Conservation (phyloP, 2,888 invertebrate genomes). For the Idaea aversata region DNA sequence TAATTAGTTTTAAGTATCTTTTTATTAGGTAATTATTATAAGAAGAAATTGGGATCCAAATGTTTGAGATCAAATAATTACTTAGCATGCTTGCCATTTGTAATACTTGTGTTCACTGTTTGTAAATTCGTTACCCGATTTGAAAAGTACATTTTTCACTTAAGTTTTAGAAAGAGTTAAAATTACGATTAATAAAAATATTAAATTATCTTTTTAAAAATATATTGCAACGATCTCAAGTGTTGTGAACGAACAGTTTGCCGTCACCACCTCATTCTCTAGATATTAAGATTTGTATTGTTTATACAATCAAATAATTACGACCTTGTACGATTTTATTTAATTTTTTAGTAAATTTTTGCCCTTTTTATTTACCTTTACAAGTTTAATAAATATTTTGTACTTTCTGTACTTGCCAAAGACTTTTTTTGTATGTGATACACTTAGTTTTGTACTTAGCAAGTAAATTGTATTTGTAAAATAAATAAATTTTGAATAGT, state of each 20-base stretch:
- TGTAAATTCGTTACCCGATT: background rate
- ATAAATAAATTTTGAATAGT: slow-evolving; percentile 45
- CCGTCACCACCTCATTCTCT: background rate
- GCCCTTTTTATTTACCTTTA: slow-evolving; percentile 41
- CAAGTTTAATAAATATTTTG: slow-evolving; percentile 41
- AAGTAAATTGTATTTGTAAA: slow-evolving; percentile 59
- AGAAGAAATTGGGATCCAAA: background rate
- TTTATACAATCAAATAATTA: background rate
- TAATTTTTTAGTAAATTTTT: slow-evolving; percentile 29
- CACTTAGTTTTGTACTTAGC: slow-evolving; percentile 70
- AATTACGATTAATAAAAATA: background rate
- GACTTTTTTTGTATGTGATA: slow-evolving; percentile 78
- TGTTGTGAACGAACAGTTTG: background rate
- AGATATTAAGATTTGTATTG: background rate
- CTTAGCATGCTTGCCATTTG: background rate
- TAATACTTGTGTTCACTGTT: background rate
- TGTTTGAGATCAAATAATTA: background rate
- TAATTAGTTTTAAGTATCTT: background rate
- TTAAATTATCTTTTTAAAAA: background rate
- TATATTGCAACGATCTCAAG: background rate
- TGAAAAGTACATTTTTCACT: background rate
- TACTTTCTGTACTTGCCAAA: slow-evolving; percentile 74
- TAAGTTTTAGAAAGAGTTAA: background rate
- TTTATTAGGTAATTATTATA: background rate
- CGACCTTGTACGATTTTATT: background rate